Base-by-base conservation (phyloP, 2,888 invertebrate genomes). In the Venusia cambrica region DNA sequence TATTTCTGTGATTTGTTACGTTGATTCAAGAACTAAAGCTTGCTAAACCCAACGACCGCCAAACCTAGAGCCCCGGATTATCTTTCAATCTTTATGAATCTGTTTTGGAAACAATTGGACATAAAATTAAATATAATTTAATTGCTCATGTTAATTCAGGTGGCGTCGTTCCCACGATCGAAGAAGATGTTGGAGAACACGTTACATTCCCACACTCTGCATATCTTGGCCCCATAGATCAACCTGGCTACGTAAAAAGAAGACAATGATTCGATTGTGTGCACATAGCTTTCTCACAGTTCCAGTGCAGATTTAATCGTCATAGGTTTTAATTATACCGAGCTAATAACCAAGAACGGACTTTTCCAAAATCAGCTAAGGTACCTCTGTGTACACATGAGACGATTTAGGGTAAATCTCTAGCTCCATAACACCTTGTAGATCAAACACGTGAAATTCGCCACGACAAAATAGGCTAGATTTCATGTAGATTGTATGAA, bases 191-290 rank as follows among this genome's bases (percentile, higher is more conserved):
- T 65, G 71, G 77, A 73, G 76, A 77, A 78, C 74, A 70, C 68
- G 68, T 62, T 62, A 62, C 59, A 55, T 80, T 85, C 85, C 74
- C 87, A 85, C 85, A 84, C 84, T 85, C 83, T 85, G 85, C 85
- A 85, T 85, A 87, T 87, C 84, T 83, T 64, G 70, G 62, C 73
- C 59, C 75, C 84, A 83, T 87, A 85, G 78, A 85, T 85, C 85
- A 84, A 83, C 69, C 67, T 63, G 73, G 73, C 64, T 71, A 74
- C 72, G 68, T 73, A 78, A 85, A 81, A 84, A 73, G 68, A 61
- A 83, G 76, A 85, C 87, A 85, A 85, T 85, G 84, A 78, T 79
- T 67, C 83, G 74, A 85, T 87, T 87, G 85, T 85, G 78, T 75
- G 73, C 74, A 76, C 78, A 77, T 63, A 59, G 74, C 77, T 79